Percentiles rank a stretch among this genome's conserved stretches.
Conservation (phyloP, 1,140 invertebrate species). For the Phenacoccus solenopsis region DNA sequence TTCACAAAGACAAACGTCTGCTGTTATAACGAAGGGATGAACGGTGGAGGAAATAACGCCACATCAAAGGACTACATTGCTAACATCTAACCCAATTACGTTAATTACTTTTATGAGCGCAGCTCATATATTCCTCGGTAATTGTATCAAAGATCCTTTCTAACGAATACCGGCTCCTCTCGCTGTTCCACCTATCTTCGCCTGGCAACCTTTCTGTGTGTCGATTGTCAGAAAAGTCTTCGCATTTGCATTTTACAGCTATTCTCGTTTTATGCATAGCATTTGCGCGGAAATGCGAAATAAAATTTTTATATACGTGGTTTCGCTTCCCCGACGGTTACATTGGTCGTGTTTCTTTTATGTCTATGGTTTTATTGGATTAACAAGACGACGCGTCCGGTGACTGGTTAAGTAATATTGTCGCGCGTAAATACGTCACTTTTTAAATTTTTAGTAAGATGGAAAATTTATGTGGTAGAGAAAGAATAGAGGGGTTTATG, state of each 20-base stretch:
- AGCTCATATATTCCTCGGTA: slow-evolving; percentile 17
- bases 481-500: too few relatives aligned
- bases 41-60: slow-evolving; percentile 5
- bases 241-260: slow-evolving; percentile 10
- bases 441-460: too few relatives aligned
- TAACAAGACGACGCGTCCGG: too few relatives aligned
- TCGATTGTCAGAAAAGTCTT: slow-evolving; percentile 12
- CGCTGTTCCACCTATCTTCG: not conserved
- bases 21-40: not conserved
- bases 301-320: too few relatives aligned
- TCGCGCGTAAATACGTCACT: too few relatives aligned
- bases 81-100: slow-evolving; percentile 15
- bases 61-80: slow-evolving; percentile 15
- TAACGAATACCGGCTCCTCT: slow-evolving; percentile 7
- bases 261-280: not conserved
- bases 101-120: slow-evolving; percentile 11
- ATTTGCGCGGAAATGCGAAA: too few relatives aligned
- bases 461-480: too few relatives aligned
- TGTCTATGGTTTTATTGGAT: too few relatives aligned
- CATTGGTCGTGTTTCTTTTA: too few relatives aligned
- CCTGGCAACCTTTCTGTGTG: not conserved
- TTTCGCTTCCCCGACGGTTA: too few relatives aligned
- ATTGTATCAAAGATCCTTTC: slow-evolving; percentile 18
- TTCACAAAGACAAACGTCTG: slow-evolving; percentile 17
- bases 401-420: too few relatives aligned